Conservation (phyloP, 2,888 invertebrate species). For the Hemithea aestivaria region DNA sequence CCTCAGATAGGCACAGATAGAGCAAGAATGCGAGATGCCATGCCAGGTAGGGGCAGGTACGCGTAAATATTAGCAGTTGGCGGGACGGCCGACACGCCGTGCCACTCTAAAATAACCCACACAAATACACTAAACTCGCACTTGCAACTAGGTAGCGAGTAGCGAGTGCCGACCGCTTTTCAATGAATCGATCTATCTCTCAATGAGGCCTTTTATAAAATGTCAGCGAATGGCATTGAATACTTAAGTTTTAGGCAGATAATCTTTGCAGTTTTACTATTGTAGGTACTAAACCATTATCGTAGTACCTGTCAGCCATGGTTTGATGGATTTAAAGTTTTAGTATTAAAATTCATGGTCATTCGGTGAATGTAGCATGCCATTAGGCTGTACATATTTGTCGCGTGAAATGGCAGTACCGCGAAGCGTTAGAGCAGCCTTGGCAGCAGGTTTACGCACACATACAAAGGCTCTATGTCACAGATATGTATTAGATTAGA, state of each 20-base stretch:
- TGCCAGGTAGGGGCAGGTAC: constrained; percentile 60
- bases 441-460: constrained; percentile 40
- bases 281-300: no score
- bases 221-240: constrained; percentile 11
- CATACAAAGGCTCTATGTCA: constrained; percentile 14
- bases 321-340: no score
- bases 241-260: constrained; percentile 1
- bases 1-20: constrained; percentile 61
- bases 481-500: no score
- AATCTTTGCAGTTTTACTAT: no score
- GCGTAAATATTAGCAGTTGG: constrained; percentile 17
- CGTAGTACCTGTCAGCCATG: constrained; percentile 1
- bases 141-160: background rate
- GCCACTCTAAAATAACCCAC: constrained; percentile 21
- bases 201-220: constrained; percentile 1
- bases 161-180: no score
- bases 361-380: constrained; percentile 19
- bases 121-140: constrained; percentile 9
- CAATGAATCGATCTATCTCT: no score
- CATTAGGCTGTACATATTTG: constrained; percentile 15
- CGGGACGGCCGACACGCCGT: constrained; percentile 21
- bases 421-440: constrained; percentile 41
- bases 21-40: constrained; percentile 61
- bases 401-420: constrained; percentile 50
- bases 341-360: constrained; percentile 21